phyloP scores from a whole-genome alignment of 35 echinoderm and acorn worm species.

The Ophioderma brevispina region DNA sequence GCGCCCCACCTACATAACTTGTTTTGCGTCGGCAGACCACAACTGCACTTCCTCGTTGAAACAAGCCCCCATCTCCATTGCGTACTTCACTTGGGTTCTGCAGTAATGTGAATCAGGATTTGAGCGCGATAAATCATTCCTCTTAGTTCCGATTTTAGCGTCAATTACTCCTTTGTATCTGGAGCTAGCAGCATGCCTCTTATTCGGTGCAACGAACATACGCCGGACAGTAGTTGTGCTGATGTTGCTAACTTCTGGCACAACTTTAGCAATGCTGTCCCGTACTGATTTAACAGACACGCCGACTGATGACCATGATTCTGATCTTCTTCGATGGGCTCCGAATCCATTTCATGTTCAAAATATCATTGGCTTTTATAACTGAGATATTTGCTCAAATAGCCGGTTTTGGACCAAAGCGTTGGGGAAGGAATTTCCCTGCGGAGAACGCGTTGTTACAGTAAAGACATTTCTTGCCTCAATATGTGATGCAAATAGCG shows the following conservation, averaged over 20 bases:
- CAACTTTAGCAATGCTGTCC: neutral
- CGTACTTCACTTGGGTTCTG: neutral
- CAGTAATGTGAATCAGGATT: neutral
- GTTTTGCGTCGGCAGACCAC: neutral
- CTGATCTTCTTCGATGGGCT: neutral
- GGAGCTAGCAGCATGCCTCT: neutral
- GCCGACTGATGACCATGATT: neutral
- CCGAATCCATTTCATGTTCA: no score
- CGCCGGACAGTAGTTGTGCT: neutral
- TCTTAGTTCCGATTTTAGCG: neutral
- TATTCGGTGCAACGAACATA: neutral
- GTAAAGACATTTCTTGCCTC: no score
- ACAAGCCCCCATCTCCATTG: neutral
- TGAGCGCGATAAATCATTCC: neutral
- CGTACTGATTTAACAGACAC: neutral
- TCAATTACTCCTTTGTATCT: neutral
- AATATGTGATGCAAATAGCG: no score
- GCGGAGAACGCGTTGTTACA: no score
- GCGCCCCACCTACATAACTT: neutral
- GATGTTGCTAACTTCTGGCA: no score
- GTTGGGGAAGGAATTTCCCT: no score
- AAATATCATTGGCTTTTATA: no score
- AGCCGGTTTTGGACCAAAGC: no score
- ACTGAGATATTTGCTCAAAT: no score
- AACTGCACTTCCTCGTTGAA: neutral